phyloP scores from a whole-genome alignment of 2,888 invertebrate species.

The Lasioglossum marginatum region DNA sequence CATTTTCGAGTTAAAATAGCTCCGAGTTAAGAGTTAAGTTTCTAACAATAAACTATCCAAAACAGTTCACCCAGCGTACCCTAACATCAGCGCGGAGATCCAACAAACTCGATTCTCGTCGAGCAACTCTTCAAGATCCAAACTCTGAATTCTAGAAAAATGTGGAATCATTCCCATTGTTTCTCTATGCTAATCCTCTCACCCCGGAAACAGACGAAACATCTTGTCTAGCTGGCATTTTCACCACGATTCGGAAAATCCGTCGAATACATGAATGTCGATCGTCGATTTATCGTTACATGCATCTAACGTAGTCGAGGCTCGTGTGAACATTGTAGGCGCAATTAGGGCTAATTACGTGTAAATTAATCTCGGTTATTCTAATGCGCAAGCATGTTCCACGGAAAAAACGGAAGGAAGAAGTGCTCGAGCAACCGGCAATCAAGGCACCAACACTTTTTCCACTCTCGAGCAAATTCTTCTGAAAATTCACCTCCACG shows the following conservation, averaged over 20 bases:
- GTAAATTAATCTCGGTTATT: constrained; percentile 2
- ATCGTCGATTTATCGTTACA: not conserved
- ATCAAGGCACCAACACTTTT: not conserved
- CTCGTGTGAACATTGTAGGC: constrained; percentile 4
- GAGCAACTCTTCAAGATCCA: not conserved
- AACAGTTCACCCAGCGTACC: not conserved
- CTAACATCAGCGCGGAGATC: not conserved
- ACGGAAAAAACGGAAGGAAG: not conserved
- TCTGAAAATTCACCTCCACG: not conserved
- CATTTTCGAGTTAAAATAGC: too few relatives aligned
- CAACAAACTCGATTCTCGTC: not conserved
- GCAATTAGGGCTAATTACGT: constrained; percentile 9
- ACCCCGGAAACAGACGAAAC: not conserved
- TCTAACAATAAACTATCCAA: not conserved
- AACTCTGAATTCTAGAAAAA: not conserved
- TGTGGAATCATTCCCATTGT: not conserved
- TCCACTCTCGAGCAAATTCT: not conserved
- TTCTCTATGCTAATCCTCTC: not conserved
- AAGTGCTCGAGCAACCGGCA: not conserved
- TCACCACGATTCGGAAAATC: not conserved
- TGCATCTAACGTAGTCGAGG: not conserved
- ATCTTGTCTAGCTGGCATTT: not conserved
- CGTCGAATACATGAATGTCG: constrained; percentile 3
- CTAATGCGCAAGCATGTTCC: not conserved
- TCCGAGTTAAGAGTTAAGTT: too few relatives aligned